Evolutionary conservation across 2,888 invertebrate species (phyloP), one percentile per base, ranked within the genome.

Genomic region (Lepidocyrtoides sp.): DNA sequence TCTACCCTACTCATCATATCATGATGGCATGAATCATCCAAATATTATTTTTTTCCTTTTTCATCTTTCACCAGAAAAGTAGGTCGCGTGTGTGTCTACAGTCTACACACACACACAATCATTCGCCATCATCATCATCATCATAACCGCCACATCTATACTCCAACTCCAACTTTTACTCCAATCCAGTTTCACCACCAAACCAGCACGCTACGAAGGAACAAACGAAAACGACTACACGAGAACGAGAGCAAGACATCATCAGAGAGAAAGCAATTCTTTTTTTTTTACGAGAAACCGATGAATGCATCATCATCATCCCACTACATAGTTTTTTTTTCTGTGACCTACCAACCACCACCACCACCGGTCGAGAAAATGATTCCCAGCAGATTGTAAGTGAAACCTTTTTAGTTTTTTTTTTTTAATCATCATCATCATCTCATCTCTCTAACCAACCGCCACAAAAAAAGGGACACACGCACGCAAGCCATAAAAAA

Each of bases 311-410:
- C 36, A n/a, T n/a, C n/a, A n/a, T n/a, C n/a, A n/a, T n/a, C n/a
- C n/a, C n/a, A n/a, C 36, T 2, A n/a, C 17, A 48, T 26, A 75
- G 48, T 23, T 48, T 75, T 69, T 51, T 72, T 17, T 57, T 57
- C 17, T 57, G 48, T 75, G 26, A 75, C 75, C 26, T n/a, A n/a
- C n/a, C n/a, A n/a, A n/a, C n/a, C n/a, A n/a, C n/a, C n/a, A n/a
- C n/a, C n/a, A n/a, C n/a, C 8, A 75, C 48, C 75, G 51, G 48
- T 36, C 41, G 36, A 36, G 23, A n/a, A n/a, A 48, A 75, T n/a
- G 48, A 75, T 48, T 75, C 75, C 75, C 75, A 72, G 48, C 75
- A 75, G 75, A 75, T 75, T n/a, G n/a, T n/a, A n/a, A n/a, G 75
- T 20, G 48, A 75, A 75, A 75, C 75, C 41, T 75, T 75, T 75